Base-by-base conservation (phyloP, 2,888 invertebrate genomes). In the Lasioglossum malachurum region DNA sequence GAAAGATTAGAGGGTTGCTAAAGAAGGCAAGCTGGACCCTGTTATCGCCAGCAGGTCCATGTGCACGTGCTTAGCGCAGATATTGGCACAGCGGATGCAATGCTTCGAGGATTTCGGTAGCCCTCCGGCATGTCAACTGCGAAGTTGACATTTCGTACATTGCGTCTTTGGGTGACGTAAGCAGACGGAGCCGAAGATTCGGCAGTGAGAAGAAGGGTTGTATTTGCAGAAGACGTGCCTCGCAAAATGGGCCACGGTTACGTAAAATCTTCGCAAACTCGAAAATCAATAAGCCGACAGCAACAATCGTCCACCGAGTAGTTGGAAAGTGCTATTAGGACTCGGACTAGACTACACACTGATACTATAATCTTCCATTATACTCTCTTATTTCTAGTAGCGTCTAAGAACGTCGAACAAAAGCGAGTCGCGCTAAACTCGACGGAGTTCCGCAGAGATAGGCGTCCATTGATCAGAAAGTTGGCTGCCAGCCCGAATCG, bases 241-340 rank as follows among this genome's bases (percentile, higher is more conserved):
- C 46, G 53, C 64, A 71, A 78, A 78, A 78, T 78, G 46, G 81
- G 81, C 57, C 75, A 60, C 46, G 69, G 75, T 86, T 86, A 86
- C 75, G 77, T 86, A 80, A 85, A 80, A 81, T 86, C 80, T 85
- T 75, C 35, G 44, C 60, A 41, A 80, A 80, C 75, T 78, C 57
- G 23, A 5, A 41, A 85, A 85, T 85, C 86, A 57, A 86, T 85
- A 78, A 27, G 5, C 35, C 16, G 23, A 7, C 31, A 14, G 53
- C 72, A 35, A 71, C 46, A 78, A 78, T 72, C 53, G 53, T 12
- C 14, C 19, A 19, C 16, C 69, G 69, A 5, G 41, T 14, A 41
- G 38, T 38, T 35, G 35, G 67, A 16, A 46, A 23, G 64, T 5
- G 46, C 23, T 31, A 16, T 76, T 67, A 67, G n/a, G 23, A 10